These are phyloP conservation scores for Sisyra nigra DNA, from an alignment of 2,888 invertebrate genomes.

Conservation along the genomic window DNA sequence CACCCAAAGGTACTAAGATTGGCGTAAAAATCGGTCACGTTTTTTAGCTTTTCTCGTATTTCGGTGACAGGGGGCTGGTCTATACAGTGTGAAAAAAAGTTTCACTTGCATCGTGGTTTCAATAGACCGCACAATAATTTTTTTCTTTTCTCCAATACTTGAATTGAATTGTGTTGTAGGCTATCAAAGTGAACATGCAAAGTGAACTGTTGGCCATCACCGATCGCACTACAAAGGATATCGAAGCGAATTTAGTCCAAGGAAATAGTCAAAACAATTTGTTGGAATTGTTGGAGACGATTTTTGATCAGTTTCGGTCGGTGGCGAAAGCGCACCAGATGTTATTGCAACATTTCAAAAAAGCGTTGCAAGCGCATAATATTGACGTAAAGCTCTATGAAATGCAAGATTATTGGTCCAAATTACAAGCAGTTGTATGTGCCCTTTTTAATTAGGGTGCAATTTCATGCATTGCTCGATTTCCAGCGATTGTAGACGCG, in stretches of 20 bases:
- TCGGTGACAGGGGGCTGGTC: too few relatives aligned
- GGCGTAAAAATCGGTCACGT: too few relatives aligned
- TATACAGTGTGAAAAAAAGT: too few relatives aligned
- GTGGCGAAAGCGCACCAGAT: constrained; percentile 62
- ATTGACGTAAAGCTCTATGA: constrained; percentile 42
- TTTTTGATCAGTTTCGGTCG: constrained; percentile 69
- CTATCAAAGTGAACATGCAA: constrained; percentile 69
- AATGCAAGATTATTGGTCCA: constrained; percentile 73
- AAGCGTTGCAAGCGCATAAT: constrained; percentile 41
- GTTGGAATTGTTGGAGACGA: constrained; percentile 48
- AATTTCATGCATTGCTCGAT: constrained; percentile 4
- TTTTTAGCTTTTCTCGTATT: too few relatives aligned
- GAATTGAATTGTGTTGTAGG: constrained; percentile 30
- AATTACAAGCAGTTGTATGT: constrained; percentile 75
- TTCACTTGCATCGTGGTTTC: too few relatives aligned
- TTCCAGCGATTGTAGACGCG: too few relatives aligned
- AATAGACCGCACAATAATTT: constrained; percentile 3
- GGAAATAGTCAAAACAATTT: constrained; percentile 24
- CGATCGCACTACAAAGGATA: constrained; percentile 59
- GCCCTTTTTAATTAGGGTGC: background rate
- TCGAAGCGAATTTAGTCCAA: constrained; percentile 35
- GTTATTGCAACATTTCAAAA: constrained; percentile 45
- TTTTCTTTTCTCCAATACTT: constrained; percentile 7
- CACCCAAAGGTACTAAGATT: too few relatives aligned
- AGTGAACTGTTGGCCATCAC: constrained; percentile 66